Conservation (phyloP, 2,888 invertebrate species). For the Nysson spinosus region DNA sequence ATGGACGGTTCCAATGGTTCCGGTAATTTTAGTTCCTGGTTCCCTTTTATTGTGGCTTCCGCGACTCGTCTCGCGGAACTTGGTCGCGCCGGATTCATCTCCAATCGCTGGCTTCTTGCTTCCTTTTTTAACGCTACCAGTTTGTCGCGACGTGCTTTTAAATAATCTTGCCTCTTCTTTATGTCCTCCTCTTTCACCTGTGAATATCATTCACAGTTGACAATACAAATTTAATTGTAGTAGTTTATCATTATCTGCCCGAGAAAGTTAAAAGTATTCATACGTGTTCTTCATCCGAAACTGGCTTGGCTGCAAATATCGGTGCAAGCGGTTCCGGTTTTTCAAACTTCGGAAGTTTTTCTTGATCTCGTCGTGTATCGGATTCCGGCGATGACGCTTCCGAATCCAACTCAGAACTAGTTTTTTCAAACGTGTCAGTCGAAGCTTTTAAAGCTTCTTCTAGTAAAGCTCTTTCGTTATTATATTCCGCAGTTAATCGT, state of each 20-base stretch:
- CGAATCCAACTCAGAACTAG: constrained; percentile 19
- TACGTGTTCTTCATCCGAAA: constrained; percentile 62
- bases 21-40: constrained; percentile 63
- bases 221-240: too few species aligned
- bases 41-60: constrained; percentile 71
- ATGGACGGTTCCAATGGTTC: constrained; percentile 78
- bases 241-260: too few species aligned
- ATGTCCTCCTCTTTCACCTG: constrained; percentile 81
- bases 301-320: constrained; percentile 46
- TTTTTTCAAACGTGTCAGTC: constrained; percentile 35
- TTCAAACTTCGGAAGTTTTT: constrained; percentile 7
- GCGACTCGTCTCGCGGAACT: constrained; percentile 71
- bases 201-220: too few species aligned
- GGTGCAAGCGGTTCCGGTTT: constrained; percentile 35
- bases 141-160: constrained; percentile 93
- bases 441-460: constrained; percentile 70
- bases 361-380: not conserved
- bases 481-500: constrained; percentile 72
- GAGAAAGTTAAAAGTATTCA: too few species aligned
- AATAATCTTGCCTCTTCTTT: constrained; percentile 88
- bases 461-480: constrained; percentile 72
- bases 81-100: constrained; percentile 79
- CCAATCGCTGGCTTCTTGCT: constrained; percentile 89
- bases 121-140: constrained; percentile 92
- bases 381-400: not conserved